phyloP scores from a whole-genome alignment of 1,140 invertebrate genomes.

The Agrypnia vestita region DNA sequence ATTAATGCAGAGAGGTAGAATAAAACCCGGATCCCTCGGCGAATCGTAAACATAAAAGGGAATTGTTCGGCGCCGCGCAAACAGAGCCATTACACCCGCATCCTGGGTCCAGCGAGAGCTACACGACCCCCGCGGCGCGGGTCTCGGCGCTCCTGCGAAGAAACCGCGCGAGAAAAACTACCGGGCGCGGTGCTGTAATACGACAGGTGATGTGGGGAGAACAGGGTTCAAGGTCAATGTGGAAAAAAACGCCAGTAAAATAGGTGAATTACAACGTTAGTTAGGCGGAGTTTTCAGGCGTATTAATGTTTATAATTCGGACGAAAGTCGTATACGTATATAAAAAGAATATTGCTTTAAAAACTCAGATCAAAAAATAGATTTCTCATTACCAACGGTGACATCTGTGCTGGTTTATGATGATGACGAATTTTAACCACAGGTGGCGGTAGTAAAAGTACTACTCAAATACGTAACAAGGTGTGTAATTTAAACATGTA shows the following conservation, averaged over 20 bases:
- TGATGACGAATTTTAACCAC: no score
- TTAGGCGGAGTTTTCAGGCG: background rate
- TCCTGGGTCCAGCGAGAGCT: no score
- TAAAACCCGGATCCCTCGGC: background rate
- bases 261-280: background rate
- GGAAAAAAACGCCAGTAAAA: background rate
- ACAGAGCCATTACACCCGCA: conserved; percentile 4
- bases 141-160: background rate
- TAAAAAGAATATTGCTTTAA: no score
- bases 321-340: no score
- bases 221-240: background rate
- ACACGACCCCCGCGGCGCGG: no score
- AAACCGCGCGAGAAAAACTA: background rate
- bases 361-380: no score
- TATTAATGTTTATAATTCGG: no score
- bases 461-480: no score
- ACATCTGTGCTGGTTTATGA: no score
- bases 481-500: no score
- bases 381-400: no score
- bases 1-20: background rate
- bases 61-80: conserved; percentile 7
- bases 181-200: background rate
- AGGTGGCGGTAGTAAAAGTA: no score
- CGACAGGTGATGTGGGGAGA: background rate
- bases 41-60: conserved; percentile 9